A percentile compares a stretch with the other conserved stretches of the same genome.
Evolutionary conservation across 2,113 vertebrate species (phyloP).

Genomic region (Salvelinus fontinalis): DNA sequence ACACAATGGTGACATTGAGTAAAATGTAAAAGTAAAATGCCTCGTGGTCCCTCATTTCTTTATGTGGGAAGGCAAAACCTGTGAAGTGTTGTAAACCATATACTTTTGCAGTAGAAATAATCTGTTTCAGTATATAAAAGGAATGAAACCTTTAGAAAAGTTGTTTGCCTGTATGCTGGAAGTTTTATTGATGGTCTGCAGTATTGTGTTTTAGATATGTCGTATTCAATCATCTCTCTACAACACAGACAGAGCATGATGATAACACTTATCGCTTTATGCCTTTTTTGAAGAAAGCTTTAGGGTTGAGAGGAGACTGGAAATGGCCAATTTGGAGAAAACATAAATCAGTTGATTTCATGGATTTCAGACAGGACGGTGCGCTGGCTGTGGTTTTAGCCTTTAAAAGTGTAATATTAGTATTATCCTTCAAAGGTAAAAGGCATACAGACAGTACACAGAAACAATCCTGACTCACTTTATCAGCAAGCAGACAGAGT

Average conservation of each 20-base stretch:
- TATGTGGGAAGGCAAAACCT: too few relatives aligned
- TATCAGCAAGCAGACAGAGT: not conserved
- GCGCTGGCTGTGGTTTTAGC: not conserved
- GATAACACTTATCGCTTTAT: not conserved
- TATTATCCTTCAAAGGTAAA: not conserved
- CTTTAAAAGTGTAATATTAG: not conserved
- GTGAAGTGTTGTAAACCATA: too few relatives aligned
- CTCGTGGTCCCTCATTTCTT: too few relatives aligned
- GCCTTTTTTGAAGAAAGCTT: conserved; percentile 5
- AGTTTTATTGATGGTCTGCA: not conserved
- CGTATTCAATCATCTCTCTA: not conserved
- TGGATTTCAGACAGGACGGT: not conserved
- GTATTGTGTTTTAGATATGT: not conserved
- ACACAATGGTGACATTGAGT: too few relatives aligned
- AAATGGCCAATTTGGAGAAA: not conserved
- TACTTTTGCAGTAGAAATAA: too few relatives aligned
- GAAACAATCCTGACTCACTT: not conserved
- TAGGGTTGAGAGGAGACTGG: not conserved
- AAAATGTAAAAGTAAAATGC: too few relatives aligned
- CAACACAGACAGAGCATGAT: not conserved
- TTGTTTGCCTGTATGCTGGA: not conserved
- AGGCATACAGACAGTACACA: not conserved
- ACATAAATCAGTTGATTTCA: not conserved
- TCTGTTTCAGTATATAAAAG: not conserved
- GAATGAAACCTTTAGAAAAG: not conserved